These are phyloP conservation scores for Eupelmus urozonus DNA, from an alignment of 2,888 invertebrate species.

Conservation along the genomic window DNA sequence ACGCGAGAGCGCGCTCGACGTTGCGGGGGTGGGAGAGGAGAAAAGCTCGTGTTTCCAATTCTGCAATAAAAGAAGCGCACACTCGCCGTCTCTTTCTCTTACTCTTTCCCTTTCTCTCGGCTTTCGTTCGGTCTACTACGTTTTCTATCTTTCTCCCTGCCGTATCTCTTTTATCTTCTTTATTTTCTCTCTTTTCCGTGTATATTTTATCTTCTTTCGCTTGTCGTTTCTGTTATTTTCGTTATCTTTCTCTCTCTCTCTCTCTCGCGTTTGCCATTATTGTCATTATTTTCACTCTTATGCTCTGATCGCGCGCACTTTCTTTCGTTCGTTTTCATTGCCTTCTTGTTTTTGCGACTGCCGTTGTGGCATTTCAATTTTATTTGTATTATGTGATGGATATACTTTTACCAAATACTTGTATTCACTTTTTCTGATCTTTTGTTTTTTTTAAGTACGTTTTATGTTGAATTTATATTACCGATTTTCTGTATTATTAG, in stretches of 20 bases:
- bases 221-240: slow-evolving; percentile 27
- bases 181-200: neutral
- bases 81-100: slow-evolving; percentile 6
- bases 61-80: slow-evolving; percentile 50
- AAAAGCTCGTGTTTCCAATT: slow-evolving; percentile 59
- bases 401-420: neutral
- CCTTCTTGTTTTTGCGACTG: neutral
- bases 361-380: neutral
- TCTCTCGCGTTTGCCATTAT: neutral
- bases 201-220: slow-evolving; percentile 38
- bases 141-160: slow-evolving; percentile 17
- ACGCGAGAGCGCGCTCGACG: slow-evolving; percentile 19
- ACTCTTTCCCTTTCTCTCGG: neutral
- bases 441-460: neutral
- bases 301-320: neutral
- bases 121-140: slow-evolving; percentile 17
- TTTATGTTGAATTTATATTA: neutral
- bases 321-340: slow-evolving; percentile 21
- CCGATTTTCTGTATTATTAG: neutral
- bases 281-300: slow-evolving; percentile 10
- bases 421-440: neutral
- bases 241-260: slow-evolving; percentile 5
- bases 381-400: neutral
- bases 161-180: slow-evolving; percentile 17
- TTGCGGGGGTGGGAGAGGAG: slow-evolving; percentile 27